These are phyloP conservation scores for Ceyx margarethae DNA, from an alignment of 2,113 vertebrate genomes.

Conservation along the genomic window DNA sequence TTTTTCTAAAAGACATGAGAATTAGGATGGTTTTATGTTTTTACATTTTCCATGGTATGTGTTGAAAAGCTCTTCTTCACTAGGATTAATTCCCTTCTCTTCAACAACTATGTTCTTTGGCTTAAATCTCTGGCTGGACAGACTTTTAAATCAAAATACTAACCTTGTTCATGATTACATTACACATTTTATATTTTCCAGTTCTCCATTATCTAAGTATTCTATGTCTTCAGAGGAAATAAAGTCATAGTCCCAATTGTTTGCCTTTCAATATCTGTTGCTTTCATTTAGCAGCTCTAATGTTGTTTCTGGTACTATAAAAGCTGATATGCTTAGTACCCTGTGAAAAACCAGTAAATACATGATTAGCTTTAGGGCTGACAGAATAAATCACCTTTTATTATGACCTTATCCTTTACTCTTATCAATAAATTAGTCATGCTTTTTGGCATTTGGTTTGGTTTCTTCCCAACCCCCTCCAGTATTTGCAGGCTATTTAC, in stretches of 20 bases:
- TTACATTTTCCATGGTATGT: background rate
- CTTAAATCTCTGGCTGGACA: background rate
- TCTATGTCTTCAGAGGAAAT: background rate
- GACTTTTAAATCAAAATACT: background rate
- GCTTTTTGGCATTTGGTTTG: background rate
- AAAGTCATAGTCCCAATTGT: background rate
- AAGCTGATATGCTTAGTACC: background rate
- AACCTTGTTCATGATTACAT: background rate
- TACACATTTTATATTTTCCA: background rate
- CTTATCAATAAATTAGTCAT: background rate
- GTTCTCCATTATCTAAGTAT: background rate
- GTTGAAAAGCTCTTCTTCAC: background rate
- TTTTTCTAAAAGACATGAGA: background rate
- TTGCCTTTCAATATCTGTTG: background rate
- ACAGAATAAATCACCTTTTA: background rate
- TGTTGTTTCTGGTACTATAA: background rate
- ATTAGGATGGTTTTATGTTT: accelerated
- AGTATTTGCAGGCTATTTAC: background rate
- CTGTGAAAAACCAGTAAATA: background rate
- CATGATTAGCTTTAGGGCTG: background rate
- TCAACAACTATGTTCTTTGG: background rate
- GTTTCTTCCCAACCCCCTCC: background rate
- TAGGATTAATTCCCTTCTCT: background rate
- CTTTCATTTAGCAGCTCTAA: background rate
- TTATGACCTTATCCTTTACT: background rate